phyloP scores from a whole-genome alignment of 2,797 vertebrate genomes.

The Hozukius guyotensis region DNA sequence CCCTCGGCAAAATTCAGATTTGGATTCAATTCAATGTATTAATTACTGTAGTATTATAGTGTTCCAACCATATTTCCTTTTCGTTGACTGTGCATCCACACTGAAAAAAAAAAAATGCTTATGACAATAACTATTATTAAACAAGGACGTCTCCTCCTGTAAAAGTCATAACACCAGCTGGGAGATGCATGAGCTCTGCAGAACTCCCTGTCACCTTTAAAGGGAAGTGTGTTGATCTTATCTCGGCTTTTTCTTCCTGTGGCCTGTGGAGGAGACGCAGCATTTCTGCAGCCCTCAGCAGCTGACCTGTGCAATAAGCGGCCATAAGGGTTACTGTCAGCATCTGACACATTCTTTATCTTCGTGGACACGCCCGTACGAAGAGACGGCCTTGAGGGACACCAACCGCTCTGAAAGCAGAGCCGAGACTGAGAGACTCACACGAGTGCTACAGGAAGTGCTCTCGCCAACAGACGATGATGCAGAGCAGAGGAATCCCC shows the following conservation, averaged over 20 bases:
- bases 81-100: background rate
- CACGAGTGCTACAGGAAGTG: constrained; percentile 10
- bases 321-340: constrained; percentile 37
- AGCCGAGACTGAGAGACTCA: background rate
- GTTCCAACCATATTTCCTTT: background rate
- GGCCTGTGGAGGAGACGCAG: constrained; percentile 19
- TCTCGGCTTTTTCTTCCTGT: constrained; percentile 19
- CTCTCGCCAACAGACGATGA: constrained; percentile 23
- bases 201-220: constrained; percentile 5
- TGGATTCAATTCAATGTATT: background rate
- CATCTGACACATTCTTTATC: constrained; percentile 37
- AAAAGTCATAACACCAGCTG: constrained; percentile 26
- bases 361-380: constrained; percentile 21
- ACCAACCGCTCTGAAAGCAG: background rate
- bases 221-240: constrained; percentile 23
- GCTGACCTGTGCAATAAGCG: constrained; percentile 47
- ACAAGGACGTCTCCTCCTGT: background rate
- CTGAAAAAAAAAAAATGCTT: background rate
- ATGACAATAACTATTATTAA: constrained; percentile 15
- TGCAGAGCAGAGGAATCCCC: constrained; percentile 58
- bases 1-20: too few species aligned
- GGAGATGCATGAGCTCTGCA: background rate
- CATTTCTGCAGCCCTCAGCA: constrained; percentile 54
- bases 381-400: background rate
- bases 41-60: background rate